A percentile compares a stretch with the other conserved stretches of the same genome.
Conservation (phyloP, 2,888 invertebrate species). For the Criorhina ranunculi region DNA sequence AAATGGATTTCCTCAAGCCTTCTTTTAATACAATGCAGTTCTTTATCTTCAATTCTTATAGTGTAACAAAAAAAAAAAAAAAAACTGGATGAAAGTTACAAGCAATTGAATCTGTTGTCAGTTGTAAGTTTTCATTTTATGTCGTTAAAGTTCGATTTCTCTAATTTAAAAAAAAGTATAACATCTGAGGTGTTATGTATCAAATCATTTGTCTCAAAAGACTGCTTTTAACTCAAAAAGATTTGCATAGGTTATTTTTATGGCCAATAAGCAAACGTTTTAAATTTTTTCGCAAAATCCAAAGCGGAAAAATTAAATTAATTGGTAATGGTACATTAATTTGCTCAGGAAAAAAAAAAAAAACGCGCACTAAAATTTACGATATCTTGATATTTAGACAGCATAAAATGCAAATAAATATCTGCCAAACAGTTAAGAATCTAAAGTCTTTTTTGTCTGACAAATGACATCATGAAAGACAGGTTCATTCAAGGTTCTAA, state of each 20-base stretch:
- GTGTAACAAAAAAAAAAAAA: too few relatives aligned
- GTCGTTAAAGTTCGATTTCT: too few relatives aligned
- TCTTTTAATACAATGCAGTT: too few relatives aligned
- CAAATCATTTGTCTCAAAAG: too few relatives aligned
- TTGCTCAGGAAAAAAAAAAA: neutral
- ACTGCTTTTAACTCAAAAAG: neutral
- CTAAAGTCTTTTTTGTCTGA: neutral
- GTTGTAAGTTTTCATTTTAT: too few relatives aligned
- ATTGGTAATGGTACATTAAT: slow-evolving; percentile 1
- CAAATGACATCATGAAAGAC: neutral
- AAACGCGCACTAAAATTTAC: neutral
- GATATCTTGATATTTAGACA: neutral
- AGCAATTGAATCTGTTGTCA: too few relatives aligned
- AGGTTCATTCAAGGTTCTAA: neutral
- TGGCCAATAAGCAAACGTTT: slow-evolving; percentile 1
- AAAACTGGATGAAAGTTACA: neutral
- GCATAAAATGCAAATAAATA: slow-evolving; percentile 11
- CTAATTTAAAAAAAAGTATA: too few relatives aligned
- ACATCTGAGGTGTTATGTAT: too few relatives aligned
- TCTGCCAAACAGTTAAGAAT: slow-evolving; percentile 7
- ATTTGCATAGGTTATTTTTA: neutral
- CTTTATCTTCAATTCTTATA: too few relatives aligned
- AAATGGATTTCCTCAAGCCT: too few relatives aligned
- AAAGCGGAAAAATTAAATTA: neutral
- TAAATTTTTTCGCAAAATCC: neutral